Conservation (phyloP, 2,113 vertebrate species). For the Hyperoodon ampullatus region DNA sequence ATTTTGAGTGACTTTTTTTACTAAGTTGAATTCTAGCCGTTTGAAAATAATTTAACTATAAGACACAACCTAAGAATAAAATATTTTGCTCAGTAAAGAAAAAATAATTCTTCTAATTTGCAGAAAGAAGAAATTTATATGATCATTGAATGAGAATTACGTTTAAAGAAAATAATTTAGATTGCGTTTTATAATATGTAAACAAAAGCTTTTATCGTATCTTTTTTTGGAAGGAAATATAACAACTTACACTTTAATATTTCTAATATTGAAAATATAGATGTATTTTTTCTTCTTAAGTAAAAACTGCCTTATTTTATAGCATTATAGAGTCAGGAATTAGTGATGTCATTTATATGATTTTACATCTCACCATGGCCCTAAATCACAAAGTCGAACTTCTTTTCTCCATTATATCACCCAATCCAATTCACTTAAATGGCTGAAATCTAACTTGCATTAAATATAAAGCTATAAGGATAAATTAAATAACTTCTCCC, state of each 20-base stretch:
- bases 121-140: background rate
- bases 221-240: slow-evolving; percentile 24
- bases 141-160: background rate
- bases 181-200: background rate
- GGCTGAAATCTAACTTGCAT: slow-evolving; percentile 32
- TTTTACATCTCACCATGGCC: background rate
- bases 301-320: background rate
- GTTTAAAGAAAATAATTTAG: slow-evolving; percentile 18
- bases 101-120: slow-evolving; percentile 36
- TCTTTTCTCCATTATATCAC: background rate
- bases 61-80: slow-evolving; percentile 8
- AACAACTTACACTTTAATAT: background rate
- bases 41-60: slow-evolving; percentile 36
- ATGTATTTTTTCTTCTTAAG: background rate
- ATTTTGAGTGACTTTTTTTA: slow-evolving; percentile 17
- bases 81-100: background rate
- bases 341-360: background rate
- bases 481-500: slow-evolving; percentile 51
- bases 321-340: background rate
- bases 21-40: background rate
- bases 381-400: background rate
- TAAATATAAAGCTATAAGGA: slow-evolving; percentile 56
- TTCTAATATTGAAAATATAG: slow-evolving; percentile 7
- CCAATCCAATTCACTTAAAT: background rate
- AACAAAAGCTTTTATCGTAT: background rate